Evolutionary conservation across 2,113 vertebrate genomes (phyloP).

Genomic region (Setophaga coronata): DNA sequence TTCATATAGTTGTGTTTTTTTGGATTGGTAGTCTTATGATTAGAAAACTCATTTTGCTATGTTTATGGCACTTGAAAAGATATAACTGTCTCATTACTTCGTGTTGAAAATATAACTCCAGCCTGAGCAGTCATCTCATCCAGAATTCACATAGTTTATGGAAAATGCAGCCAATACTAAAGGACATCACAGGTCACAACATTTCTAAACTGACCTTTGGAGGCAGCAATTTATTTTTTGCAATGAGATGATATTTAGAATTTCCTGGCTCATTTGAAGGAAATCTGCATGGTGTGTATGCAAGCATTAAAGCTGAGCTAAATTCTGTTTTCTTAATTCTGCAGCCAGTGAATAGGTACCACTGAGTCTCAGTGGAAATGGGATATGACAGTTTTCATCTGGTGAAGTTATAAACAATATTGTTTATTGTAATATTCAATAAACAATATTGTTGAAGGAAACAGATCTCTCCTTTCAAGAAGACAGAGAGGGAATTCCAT

Average conservation of each 20-base stretch:
- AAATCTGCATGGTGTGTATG: constrained; percentile 3
- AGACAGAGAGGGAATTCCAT: background rate
- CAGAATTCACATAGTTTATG: background rate
- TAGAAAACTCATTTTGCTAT: background rate
- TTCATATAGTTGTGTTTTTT: background rate
- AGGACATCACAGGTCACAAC: constrained; percentile 28
- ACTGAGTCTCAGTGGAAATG: background rate
- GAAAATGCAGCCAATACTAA: constrained; percentile 6
- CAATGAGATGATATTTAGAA: constrained; percentile 14
- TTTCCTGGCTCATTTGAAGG: constrained; percentile 25
- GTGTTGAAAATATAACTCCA: background rate
- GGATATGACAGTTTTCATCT: constrained; percentile 18
- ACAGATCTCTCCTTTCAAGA: background rate
- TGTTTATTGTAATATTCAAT: background rate
- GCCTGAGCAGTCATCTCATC: background rate
- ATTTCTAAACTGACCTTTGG: constrained; percentile 36
- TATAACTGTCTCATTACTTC: background rate
- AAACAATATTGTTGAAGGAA: background rate
- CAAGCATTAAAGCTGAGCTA: constrained; percentile 4
- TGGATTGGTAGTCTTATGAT: background rate
- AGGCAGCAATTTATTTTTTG: background rate
- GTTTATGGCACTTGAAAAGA: background rate
- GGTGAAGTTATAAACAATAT: background rate
- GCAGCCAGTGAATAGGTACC: background rate
- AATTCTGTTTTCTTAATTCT: constrained; percentile 18